These are phyloP conservation scores for Megamerina dolium DNA, from an alignment of 2,888 invertebrate species.

Conservation along the genomic window DNA sequence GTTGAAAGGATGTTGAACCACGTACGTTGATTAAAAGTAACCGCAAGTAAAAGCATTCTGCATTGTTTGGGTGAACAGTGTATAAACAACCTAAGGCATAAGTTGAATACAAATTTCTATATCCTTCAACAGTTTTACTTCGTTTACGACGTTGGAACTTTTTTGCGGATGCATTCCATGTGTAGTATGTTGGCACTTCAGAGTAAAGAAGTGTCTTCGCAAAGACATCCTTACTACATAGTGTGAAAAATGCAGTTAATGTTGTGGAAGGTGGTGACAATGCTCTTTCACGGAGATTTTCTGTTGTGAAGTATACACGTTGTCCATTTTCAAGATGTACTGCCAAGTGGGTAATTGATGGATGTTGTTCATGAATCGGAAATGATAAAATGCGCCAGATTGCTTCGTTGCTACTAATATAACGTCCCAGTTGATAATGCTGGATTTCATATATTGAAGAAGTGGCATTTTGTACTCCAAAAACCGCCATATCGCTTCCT, in stretches of 20 bases:
- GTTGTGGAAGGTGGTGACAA: slow-evolving; percentile 5
- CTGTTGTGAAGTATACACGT: slow-evolving; percentile 2
- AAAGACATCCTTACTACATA: neutral
- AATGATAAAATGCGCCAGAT: slow-evolving; percentile 3
- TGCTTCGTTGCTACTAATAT: neutral
- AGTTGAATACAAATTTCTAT: slow-evolving; percentile 1
- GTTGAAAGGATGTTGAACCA: neutral
- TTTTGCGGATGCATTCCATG: neutral
- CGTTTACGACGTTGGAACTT: no score
- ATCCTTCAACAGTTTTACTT: neutral
- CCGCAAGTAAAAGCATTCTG: neutral
- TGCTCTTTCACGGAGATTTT: neutral
- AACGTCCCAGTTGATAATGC: slow-evolving; percentile 1
- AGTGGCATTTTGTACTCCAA: no score
- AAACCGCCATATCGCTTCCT: no score
- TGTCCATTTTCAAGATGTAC: slow-evolving; percentile 6
- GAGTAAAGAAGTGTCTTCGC: neutral
- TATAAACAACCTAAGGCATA: slow-evolving; percentile 2
- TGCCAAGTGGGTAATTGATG: neutral
- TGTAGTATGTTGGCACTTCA: slow-evolving; percentile 1
- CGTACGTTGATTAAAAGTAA: neutral
- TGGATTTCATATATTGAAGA: no score
- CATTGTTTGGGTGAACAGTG: slow-evolving; percentile 4
- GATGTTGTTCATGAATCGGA: slow-evolving; percentile 2
- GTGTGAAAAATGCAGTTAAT: slow-evolving; percentile 5